Base-by-base conservation (phyloP, 1,140 invertebrate genomes). In the Bombus waltoni region DNA sequence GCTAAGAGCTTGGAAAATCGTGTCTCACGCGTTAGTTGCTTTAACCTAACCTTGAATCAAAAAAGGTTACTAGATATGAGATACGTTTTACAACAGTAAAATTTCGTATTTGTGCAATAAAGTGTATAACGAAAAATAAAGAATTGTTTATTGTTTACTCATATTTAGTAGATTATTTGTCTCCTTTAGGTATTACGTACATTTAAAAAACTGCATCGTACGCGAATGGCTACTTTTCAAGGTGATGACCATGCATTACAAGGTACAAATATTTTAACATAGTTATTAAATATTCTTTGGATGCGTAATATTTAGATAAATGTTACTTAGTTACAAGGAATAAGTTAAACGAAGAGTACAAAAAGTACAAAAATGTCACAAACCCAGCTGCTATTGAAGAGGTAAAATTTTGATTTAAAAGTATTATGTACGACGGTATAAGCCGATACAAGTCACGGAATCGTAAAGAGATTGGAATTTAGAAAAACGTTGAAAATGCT, bases 321-420 rank as follows among this genome's bases (percentile, higher is more conserved):
- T 89, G 22, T 78, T 68, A 42, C 88, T 91, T 90, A 96, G 95
- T 91, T 86, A 94, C 95, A 10, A 96, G 97, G 91, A 74, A 94
- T 35, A 96, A 96, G 93, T 97, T 97, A 80, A 97, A 97, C 92
- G 95, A 96, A 73, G 97, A 97, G 93, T 97, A 96, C 92, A 94
- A 91, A 79, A 97, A 97, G 94, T 95, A 96, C 89, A 96, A 96
- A 93, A 87, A 95, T 91, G 91, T 97, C 22, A 92, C 92, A 66
- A 95, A 97, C 88, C 81, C 90, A 84, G 93, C 93, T 78, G 88
- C 96, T 65, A 96, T 97, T 85, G 88, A 94, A 87, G 96, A 96
- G 91, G 96, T 97, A 95, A 94, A 59, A 53, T 68, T 79, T 76
- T 59, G 2, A 40, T 85, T 76, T 53, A 53, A 15, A 53, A 53